A percentile compares a stretch with the other conserved stretches of the same genome.
Conservation (phyloP, 2,113 vertebrate species). For the Willisornis vidua region DNA sequence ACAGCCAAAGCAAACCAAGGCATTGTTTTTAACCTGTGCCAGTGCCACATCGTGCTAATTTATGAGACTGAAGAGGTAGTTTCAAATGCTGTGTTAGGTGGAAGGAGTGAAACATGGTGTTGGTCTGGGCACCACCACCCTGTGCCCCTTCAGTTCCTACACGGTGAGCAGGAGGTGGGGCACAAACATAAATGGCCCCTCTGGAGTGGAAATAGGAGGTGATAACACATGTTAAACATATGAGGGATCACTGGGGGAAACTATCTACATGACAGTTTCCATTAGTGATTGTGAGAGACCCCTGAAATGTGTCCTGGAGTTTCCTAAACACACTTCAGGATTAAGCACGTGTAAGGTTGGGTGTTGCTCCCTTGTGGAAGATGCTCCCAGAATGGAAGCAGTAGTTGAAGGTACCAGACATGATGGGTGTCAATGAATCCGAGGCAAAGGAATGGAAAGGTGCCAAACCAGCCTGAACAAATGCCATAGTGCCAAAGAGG, state of each 20-base stretch:
- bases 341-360: not conserved
- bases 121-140: not conserved
- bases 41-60: not conserved
- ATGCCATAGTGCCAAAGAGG: not conserved
- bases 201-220: accelerated
- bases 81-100: not conserved
- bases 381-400: not conserved
- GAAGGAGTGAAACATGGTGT: not conserved
- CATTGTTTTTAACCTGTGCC: not conserved
- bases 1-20: not conserved
- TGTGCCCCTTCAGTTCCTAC: not conserved
- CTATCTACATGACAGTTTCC: not conserved
- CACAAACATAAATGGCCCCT: not conserved
- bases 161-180: too few species aligned
- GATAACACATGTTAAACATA: not conserved
- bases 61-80: not conserved
- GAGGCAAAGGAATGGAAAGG: not conserved
- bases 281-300: not conserved
- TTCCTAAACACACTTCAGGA: not conserved
- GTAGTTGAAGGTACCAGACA: not conserved
- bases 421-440: not conserved
- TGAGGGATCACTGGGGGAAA: not conserved
- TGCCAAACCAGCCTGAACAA: not conserved
- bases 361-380: not conserved
- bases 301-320: not conserved